These are phyloP conservation scores for Salvator merianae DNA, from an alignment of 2,113 vertebrate genomes.

Conservation along the genomic window DNA sequence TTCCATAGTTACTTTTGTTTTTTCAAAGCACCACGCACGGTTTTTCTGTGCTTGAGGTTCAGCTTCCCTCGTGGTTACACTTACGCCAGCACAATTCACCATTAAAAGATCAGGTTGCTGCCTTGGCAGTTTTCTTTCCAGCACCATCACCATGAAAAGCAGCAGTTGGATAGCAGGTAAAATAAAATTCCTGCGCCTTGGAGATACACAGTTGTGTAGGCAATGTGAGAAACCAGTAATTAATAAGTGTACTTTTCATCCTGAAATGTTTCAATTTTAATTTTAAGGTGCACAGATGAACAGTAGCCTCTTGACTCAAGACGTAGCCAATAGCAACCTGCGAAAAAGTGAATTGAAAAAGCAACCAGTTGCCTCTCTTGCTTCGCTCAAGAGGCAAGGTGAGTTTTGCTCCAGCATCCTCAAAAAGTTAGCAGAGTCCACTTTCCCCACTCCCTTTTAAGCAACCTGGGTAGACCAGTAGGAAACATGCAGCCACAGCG, in stretches of 20 bases:
- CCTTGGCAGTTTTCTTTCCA: not conserved
- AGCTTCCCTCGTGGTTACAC: too few species aligned
- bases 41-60: too few species aligned
- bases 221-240: not conserved
- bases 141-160: too few species aligned
- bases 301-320: slow-evolving; percentile 59
- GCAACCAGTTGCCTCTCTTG: slow-evolving; percentile 31
- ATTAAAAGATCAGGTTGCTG: too few species aligned
- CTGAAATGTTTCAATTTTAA: not conserved
- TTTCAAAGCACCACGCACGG: too few species aligned
- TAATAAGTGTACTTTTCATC: not conserved
- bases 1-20: too few species aligned
- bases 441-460: fast-evolving
- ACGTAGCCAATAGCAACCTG: slow-evolving; percentile 47
- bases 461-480: not conserved
- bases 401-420: slow-evolving; percentile 10
- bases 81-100: too few species aligned
- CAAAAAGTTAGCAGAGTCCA: not conserved
- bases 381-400: slow-evolving; percentile 73
- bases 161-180: not conserved
- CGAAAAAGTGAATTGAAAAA: slow-evolving; percentile 73
- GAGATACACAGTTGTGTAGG: too few species aligned
- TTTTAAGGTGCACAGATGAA: slow-evolving; percentile 56
- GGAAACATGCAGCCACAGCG: too few species aligned
- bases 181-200: not conserved